Conservation (phyloP, 1,140 invertebrate genomes). For the Coelopa frigida region DNA sequence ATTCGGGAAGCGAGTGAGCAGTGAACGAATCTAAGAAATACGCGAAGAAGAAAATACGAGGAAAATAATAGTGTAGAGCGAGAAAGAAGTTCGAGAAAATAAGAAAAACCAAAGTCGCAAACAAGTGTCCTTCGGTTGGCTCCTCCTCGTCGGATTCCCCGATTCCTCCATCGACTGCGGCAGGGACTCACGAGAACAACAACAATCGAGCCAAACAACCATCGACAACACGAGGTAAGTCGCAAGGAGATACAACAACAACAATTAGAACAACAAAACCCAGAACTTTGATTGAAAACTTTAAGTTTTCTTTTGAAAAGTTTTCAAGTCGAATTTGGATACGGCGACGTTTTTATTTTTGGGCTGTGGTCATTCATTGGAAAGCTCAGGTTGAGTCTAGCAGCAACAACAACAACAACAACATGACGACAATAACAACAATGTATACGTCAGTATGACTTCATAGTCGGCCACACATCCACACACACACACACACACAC, state of each 20-base stretch:
- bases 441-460: constrained; percentile 9
- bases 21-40: constrained; percentile 6
- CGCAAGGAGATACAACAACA: constrained; percentile 1
- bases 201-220: constrained; percentile 1
- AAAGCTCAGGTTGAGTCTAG: background rate
- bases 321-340: background rate
- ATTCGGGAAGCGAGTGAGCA: too few relatives aligned
- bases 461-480: constrained; percentile 11
- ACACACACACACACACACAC: constrained; percentile 2
- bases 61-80: too few relatives aligned
- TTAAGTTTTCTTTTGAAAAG: too few relatives aligned
- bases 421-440: constrained; percentile 1
- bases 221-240: constrained; percentile 4
- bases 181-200: too few relatives aligned
- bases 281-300: background rate
- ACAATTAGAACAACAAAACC: constrained; percentile 4
- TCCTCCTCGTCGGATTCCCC: too few relatives aligned
- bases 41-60: too few relatives aligned
- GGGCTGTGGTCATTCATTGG: constrained; percentile 9
- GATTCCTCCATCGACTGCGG: too few relatives aligned
- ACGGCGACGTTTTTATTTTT: background rate
- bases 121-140: too few relatives aligned
- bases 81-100: too few relatives aligned
- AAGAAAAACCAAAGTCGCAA: too few relatives aligned
- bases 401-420: constrained; percentile 8